These are phyloP conservation scores for Lingula anatina DNA, from an alignment of 2,888 invertebrate genomes.

Conservation along the genomic window DNA sequence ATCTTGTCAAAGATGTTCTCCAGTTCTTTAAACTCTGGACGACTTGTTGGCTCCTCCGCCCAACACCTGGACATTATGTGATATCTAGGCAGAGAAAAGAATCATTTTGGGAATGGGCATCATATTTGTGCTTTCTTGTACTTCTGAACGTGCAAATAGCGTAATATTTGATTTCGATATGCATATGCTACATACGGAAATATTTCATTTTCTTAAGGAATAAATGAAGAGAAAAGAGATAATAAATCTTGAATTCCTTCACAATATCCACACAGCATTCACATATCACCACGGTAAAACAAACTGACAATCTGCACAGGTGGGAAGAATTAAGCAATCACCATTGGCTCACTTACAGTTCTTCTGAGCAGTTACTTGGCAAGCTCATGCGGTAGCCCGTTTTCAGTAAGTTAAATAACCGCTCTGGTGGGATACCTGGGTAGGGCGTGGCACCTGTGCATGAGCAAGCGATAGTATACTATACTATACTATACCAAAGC, in stretches of 20 bases:
- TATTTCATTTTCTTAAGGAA: neutral
- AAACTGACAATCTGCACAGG: neutral
- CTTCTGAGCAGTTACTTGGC: conserved; percentile 69
- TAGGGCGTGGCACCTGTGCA: conserved; percentile 68
- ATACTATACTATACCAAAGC: neutral
- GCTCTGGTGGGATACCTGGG: conserved; percentile 74
- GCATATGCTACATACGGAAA: neutral
- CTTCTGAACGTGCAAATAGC: neutral
- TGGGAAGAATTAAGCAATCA: neutral
- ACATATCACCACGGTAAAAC: neutral
- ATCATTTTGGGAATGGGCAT: no score
- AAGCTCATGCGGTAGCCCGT: conserved; percentile 76
- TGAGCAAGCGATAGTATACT: neutral
- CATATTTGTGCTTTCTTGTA: neutral
- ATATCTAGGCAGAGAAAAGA: conserved; percentile 55
- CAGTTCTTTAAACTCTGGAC: conserved; percentile 63
- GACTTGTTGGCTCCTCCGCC: conserved; percentile 60
- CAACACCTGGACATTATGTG: conserved; percentile 66
- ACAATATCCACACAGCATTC: neutral
- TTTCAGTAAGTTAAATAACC: conserved; percentile 70
- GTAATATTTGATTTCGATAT: neutral
- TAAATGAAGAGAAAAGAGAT: neutral
- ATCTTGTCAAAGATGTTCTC: conserved; percentile 65
- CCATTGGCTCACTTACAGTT: conserved; percentile 59
- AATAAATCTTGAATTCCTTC: neutral